phyloP scores from a whole-genome alignment of 2,888 invertebrate genomes.

The Acanthosepion lycidas region DNA sequence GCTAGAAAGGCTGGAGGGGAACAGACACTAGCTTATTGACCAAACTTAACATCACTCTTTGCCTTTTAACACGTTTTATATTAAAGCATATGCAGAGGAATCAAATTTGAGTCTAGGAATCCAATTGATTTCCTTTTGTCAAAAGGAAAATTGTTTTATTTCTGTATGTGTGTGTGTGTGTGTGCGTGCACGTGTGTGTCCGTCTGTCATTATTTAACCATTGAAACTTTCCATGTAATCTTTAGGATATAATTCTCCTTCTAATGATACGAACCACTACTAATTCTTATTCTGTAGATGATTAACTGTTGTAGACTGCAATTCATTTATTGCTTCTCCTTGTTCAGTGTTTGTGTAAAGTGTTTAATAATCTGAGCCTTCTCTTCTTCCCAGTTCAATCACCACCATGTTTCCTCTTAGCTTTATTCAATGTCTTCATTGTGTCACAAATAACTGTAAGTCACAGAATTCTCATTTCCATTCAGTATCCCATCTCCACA shows the following conservation, averaged over 20 bases:
- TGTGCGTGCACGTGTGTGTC: background rate
- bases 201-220: background rate
- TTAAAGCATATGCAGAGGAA: background rate
- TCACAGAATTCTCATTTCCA: background rate
- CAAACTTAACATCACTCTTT: background rate
- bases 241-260: background rate
- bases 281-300: background rate
- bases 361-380: background rate
- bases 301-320: conserved; percentile 13
- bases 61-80: background rate
- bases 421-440: background rate
- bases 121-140: background rate
- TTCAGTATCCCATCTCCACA: background rate
- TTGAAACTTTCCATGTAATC: background rate
- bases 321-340: background rate
- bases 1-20: background rate
- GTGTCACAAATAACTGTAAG: background rate
- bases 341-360: background rate
- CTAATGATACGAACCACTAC: background rate
- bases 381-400: background rate
- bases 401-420: background rate
- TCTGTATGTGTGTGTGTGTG: background rate
- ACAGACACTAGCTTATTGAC: background rate
- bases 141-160: background rate
- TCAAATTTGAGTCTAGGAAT: background rate